These are phyloP conservation scores for Chlorops oryzae DNA, from an alignment of 1,140 invertebrate genomes.

Conservation along the genomic window DNA sequence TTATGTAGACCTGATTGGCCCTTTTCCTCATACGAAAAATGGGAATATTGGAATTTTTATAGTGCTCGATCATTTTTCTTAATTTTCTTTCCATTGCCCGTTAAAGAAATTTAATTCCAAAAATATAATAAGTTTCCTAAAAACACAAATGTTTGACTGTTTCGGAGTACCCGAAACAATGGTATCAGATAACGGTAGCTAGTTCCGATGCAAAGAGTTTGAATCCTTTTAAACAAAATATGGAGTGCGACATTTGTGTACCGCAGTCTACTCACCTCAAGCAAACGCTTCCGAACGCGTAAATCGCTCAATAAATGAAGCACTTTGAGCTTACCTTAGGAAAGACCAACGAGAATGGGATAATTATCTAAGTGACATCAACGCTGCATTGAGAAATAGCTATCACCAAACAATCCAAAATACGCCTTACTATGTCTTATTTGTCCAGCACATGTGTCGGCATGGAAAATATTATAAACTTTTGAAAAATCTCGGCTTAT, in stretches of 20 bases:
- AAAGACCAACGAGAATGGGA: slow-evolving; percentile 5
- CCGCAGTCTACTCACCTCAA: slow-evolving; percentile 9
- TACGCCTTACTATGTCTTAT: slow-evolving; percentile 2
- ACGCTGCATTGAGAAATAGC: background rate
- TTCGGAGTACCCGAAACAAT: background rate
- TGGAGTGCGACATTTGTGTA: slow-evolving; percentile 6
- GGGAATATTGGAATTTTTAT: no score
- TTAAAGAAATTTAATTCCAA: slow-evolving; percentile 1
- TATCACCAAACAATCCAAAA: background rate
- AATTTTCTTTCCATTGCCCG: slow-evolving; percentile 4
- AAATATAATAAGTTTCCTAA: background rate
- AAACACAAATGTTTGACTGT: background rate
- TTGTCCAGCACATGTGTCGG: slow-evolving; percentile 7
- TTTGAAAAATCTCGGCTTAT: no score
- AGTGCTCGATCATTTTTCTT: slow-evolving; percentile 4
- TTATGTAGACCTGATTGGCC: slow-evolving; percentile 8
- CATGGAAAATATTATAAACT: no score
- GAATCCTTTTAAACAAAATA: background rate
- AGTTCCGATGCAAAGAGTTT: slow-evolving; percentile 1
- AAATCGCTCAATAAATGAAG: slow-evolving; percentile 3
- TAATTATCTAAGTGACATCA: background rate
- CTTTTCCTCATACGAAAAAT: slow-evolving; percentile 1
- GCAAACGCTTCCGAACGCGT: slow-evolving; percentile 11
- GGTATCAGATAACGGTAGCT: background rate
- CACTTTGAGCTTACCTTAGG: slow-evolving; percentile 3